phyloP scores from a whole-genome alignment of 2,888 invertebrate species.

The Ophioninae sp. region DNA sequence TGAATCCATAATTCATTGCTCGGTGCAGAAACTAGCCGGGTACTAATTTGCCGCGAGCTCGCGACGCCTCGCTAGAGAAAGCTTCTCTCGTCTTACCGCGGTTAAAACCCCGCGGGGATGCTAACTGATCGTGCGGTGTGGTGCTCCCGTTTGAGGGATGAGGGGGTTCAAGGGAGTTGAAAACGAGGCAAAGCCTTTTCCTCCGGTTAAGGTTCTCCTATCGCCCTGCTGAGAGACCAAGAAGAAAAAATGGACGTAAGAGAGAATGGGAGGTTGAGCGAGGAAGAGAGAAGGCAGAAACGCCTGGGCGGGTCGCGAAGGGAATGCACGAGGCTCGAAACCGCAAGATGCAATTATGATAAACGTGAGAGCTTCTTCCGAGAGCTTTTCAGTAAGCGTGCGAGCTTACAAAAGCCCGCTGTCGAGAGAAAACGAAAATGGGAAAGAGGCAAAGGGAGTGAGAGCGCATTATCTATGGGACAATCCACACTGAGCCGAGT shows the following conservation, averaged over 20 bases:
- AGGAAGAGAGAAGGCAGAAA: neutral
- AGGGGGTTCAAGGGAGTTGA: conserved; percentile 5
- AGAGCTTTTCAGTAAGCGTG: conserved; percentile 69
- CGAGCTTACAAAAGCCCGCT: conserved; percentile 64
- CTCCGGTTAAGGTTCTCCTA: conserved; percentile 22
- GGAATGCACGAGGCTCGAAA: conserved; percentile 59
- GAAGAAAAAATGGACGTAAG: neutral
- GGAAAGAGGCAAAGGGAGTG: conserved; percentile 10
- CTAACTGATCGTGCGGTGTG: conserved; percentile 46
- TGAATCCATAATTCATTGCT: conserved; percentile 57
- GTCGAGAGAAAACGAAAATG: conserved; percentile 54
- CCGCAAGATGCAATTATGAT: conserved; percentile 78
- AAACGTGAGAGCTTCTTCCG: conserved; percentile 75
- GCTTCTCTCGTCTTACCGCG: conserved; percentile 22
- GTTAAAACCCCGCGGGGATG: conserved; percentile 31
- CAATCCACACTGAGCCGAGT: neutral
- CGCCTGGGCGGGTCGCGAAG: neutral
- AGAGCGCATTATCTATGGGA: conserved; percentile 8
- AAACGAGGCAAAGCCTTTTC: conserved; percentile 29
- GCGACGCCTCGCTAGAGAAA: conserved; percentile 6
- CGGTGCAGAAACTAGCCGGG: conserved; percentile 63
- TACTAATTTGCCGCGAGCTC: conserved; percentile 66
- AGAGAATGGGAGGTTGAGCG: neutral
- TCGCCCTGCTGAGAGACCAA: conserved; percentile 13
- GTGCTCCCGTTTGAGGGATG: conserved; percentile 16